phyloP scores from a whole-genome alignment of 2,797 vertebrate species.

The Typhlichthys subterraneus region DNA sequence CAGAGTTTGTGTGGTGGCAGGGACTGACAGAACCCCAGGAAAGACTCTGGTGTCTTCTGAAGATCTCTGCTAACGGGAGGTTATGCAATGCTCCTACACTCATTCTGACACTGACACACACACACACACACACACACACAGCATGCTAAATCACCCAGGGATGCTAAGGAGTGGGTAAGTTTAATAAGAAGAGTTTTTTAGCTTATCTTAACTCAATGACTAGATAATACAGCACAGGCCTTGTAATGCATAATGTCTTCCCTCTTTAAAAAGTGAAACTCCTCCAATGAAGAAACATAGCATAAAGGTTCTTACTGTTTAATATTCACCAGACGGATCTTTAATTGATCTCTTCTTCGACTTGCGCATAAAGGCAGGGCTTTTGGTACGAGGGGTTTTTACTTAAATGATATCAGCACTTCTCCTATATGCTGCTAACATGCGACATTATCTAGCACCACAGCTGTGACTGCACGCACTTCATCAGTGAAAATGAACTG shows the following conservation, averaged over 20 bases:
- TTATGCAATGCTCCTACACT: slow-evolving; percentile 24
- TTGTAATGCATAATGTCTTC: too few species aligned
- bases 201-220: too few species aligned
- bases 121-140: slow-evolving; percentile 10
- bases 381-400: background rate
- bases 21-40: slow-evolving; percentile 45
- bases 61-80: slow-evolving; percentile 41
- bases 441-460: slow-evolving; percentile 28
- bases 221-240: too few species aligned
- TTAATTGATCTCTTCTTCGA: too few species aligned
- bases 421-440: background rate
- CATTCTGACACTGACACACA: slow-evolving; percentile 14
- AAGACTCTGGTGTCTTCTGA: slow-evolving; percentile 40
- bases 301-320: too few species aligned
- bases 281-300: too few species aligned
- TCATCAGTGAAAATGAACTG: slow-evolving; percentile 35
- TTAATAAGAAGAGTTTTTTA: too few species aligned
- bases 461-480: slow-evolving; percentile 10
- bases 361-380: background rate
- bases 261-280: too few species aligned
- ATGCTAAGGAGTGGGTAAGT: background rate
- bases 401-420: slow-evolving; percentile 12
- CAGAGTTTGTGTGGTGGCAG: slow-evolving; percentile 38
- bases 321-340: too few species aligned
- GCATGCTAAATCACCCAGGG: background rate